These are phyloP conservation scores for Caenorhabditis macrosperma DNA, from an alignment of 2,888 invertebrate species.

Conservation along the genomic window DNA sequence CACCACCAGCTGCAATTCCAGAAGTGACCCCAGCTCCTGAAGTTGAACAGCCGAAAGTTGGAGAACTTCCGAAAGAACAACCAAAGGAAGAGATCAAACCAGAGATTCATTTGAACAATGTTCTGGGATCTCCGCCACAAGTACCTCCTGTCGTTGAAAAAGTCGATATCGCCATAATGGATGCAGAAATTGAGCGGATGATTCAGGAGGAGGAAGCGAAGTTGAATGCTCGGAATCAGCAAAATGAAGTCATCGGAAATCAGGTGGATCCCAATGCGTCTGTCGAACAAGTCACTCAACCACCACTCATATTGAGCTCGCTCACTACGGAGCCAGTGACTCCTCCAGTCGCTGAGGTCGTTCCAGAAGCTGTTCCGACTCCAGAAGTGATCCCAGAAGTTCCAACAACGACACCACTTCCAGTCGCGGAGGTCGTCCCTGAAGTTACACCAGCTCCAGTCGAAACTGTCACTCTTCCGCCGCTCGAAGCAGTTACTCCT, in stretches of 20 bases:
- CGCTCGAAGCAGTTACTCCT: neutral
- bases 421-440: neutral
- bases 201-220: slow-evolving; percentile 46
- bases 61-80: neutral
- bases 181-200: slow-evolving; percentile 42
- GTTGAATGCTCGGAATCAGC: neutral
- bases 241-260: neutral
- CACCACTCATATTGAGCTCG: neutral
- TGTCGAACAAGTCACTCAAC: slow-evolving; percentile 12
- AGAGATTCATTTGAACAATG: slow-evolving; percentile 47
- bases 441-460: slow-evolving; percentile 11
- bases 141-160: neutral
- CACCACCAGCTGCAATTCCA: slow-evolving; percentile 2
- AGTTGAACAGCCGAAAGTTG: neutral
- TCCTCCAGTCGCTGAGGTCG: neutral
- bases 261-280: neutral
- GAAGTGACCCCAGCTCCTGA: slow-evolving; percentile 1
- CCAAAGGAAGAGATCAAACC: neutral
- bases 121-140: slow-evolving; percentile 26
- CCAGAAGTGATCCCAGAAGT: neutral
- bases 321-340: neutral
- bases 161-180: slow-evolving; percentile 45
- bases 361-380: slow-evolving; percentile 12
- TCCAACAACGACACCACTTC: slow-evolving; percentile 15
- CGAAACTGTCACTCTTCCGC: slow-evolving; percentile 3